Base-by-base conservation (phyloP, 2,113 vertebrate species). In the Chauna torquata region DNA sequence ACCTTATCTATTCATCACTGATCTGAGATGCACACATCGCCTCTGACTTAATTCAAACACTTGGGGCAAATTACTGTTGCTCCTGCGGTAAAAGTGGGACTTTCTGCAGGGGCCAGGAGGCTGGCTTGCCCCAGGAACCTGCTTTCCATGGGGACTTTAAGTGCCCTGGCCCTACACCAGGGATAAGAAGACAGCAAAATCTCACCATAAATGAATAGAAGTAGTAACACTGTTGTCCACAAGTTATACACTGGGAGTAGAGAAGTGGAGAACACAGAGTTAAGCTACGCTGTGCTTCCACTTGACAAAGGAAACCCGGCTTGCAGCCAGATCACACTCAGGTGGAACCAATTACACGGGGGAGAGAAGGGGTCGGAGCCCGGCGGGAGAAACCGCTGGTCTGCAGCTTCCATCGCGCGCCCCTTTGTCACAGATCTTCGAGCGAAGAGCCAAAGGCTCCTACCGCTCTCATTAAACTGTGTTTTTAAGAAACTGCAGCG, bases 261-360 rank as follows among this genome's bases (percentile, higher is more conserved):
- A 58, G 49, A 65, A 90, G n/a, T 6, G 25, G 61, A 38, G 80
- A 80, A 32, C 57, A 61, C 2, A 7, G 69, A 30, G 72, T 81
- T 45, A 38, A 92, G 49, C 42, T 25, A 16, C 1, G 1, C 34
- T 27, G 23, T 12, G 18, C 65, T 86, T 59, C 19, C 54, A 30
- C 9, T 1, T 72, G 54, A 70, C 54, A 77, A 15, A 28, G 28
- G 42, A 58, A 71, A 25, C 42, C 59, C 4, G 1, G 2, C 8
- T 4, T 2, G 42, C 40, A 81, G 57, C 5, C 40, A 36, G 45
- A 54, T 59, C 3, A 1, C 5, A 1, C 47, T 50, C 0, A 0
- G 49, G 32, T 59, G 82, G 50, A 92, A 95, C n/a, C 90, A 55
- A 4, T 12, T 12, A 50, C 66, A n/a, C 4, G 12, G 13, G 50